phyloP scores from a whole-genome alignment of 2,113 vertebrate species.

The Ceyx melanurus region DNA sequence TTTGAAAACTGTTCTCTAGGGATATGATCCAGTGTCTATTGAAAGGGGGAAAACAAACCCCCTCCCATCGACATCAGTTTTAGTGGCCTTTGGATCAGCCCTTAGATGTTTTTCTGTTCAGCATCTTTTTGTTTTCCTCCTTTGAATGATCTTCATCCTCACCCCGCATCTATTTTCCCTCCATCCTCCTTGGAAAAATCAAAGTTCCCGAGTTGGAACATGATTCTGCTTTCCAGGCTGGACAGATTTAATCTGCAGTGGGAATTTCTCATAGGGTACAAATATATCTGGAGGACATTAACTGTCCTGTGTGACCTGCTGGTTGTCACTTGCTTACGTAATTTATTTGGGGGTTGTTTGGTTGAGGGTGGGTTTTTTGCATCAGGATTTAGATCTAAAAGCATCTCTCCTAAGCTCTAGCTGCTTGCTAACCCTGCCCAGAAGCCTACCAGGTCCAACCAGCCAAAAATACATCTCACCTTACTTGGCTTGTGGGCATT shows the following conservation, averaged over 20 bases:
- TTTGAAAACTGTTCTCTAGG: background rate
- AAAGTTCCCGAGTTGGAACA: accelerated
- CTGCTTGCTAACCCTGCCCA: background rate
- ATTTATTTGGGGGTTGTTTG: constrained; percentile 16
- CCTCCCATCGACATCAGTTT: background rate
- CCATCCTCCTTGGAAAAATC: background rate
- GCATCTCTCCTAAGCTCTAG: constrained; percentile 38
- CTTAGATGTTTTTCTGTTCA: background rate
- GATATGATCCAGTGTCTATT: accelerated
- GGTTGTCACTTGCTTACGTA: background rate
- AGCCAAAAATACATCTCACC: constrained; percentile 49
- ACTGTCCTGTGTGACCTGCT: background rate
- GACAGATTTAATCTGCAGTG: background rate
- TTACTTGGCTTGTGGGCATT: constrained; percentile 14
- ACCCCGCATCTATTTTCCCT: background rate
- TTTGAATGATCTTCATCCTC: background rate
- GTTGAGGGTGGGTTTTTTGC: background rate
- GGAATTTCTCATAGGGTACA: background rate
- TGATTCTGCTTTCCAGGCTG: background rate
- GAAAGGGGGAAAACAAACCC: background rate
- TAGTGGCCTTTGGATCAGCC: background rate
- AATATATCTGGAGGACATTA: background rate
- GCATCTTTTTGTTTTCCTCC: background rate
- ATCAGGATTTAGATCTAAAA: constrained; percentile 50
- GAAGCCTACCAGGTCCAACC: background rate